Evolutionary conservation across 2,113 vertebrate genomes (phyloP).

Genomic region (Todiramphus chloris): DNA sequence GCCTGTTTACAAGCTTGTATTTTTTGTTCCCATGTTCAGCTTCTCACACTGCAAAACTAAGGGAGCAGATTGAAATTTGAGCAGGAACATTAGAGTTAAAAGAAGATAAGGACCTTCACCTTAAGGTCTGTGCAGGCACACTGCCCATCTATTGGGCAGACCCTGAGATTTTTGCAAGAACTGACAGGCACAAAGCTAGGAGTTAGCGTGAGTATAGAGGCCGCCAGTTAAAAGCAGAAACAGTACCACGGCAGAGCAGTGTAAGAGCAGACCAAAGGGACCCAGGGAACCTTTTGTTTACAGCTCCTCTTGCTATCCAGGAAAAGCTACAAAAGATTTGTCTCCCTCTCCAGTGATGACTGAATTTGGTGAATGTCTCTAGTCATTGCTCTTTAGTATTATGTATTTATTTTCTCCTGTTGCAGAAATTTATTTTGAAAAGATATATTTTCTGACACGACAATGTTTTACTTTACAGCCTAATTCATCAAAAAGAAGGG

Average conservation of each 20-base stretch:
- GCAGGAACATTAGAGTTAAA: background rate
- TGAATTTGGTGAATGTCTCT: background rate
- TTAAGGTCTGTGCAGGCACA: background rate
- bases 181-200: background rate
- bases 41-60: background rate
- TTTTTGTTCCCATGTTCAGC: background rate
- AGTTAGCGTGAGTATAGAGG: accelerated
- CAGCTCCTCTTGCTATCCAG: background rate
- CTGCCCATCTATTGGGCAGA: background rate
- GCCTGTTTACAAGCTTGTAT: background rate
- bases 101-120: background rate
- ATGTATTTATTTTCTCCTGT: background rate
- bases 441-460: background rate
- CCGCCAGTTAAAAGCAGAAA: background rate
- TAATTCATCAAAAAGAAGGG: background rate
- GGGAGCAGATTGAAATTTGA: background rate
- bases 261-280: background rate
- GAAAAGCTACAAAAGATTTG: background rate
- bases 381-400: background rate
- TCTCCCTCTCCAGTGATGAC: background rate
- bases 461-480: background rate
- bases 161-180: background rate
- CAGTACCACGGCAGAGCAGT: background rate
- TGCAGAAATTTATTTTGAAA: background rate
- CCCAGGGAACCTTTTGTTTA: background rate